phyloP scores from a whole-genome alignment of 1,140 invertebrate species.

The Diorhabda elongata region DNA sequence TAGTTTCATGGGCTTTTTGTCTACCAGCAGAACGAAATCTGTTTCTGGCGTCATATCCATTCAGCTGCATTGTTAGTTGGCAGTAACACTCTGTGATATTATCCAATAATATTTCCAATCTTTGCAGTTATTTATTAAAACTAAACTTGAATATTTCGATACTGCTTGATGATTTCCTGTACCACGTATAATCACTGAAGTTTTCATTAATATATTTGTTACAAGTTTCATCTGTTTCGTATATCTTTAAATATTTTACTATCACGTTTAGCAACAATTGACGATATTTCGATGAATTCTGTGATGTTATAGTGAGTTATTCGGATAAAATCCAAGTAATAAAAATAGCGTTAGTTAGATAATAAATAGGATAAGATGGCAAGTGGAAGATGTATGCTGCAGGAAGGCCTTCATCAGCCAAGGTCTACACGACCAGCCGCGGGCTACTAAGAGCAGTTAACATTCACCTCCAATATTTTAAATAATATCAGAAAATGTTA shows the following conservation, averaged over 20 bases:
- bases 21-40: too few species aligned
- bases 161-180: too few species aligned
- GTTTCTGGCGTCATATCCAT: too few species aligned
- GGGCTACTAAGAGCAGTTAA: slow-evolving; percentile 16
- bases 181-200: too few species aligned
- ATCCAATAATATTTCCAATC: too few species aligned
- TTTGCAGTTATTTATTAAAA: too few species aligned
- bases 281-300: slow-evolving; percentile 2
- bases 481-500: slow-evolving; percentile 25
- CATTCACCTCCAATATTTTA: slow-evolving; percentile 26
- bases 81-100: too few species aligned
- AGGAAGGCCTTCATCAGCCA: slow-evolving; percentile 30
- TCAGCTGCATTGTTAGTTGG: too few species aligned
- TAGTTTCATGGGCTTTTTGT: too few species aligned
- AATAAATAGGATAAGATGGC: slow-evolving; percentile 23
- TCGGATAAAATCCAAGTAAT: slow-evolving; percentile 16
- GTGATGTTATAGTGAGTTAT: slow-evolving; percentile 17
- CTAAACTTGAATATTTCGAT: too few species aligned
- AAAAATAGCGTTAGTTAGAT: slow-evolving; percentile 22
- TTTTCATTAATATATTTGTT: background rate
- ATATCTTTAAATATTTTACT: background rate
- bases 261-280: background rate
- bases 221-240: background rate
- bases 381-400: slow-evolving; percentile 29
- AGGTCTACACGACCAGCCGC: slow-evolving; percentile 27